These are phyloP conservation scores for Megalonaias nervosa DNA, from an alignment of 1,140 invertebrate species.

Conservation along the genomic window DNA sequence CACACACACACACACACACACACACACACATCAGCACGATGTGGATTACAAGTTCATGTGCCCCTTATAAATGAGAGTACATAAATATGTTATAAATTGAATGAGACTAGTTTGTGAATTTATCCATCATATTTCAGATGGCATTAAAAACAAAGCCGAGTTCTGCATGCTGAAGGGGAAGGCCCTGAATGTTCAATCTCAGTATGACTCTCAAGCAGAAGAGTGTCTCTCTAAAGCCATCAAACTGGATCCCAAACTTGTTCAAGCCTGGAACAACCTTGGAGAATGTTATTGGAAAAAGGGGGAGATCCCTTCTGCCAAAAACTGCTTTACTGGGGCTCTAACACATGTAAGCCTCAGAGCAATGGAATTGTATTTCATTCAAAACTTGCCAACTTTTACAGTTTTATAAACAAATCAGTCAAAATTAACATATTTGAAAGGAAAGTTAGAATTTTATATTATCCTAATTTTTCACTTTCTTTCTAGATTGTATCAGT, in stretches of 20 bases:
- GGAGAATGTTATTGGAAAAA: slow-evolving; percentile 94
- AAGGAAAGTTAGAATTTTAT: too few relatives aligned
- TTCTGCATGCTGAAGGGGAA: slow-evolving; percentile 85
- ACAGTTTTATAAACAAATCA: too few relatives aligned
- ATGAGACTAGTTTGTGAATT: neutral
- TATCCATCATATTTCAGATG: slow-evolving; percentile 54
- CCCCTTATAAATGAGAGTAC: neutral
- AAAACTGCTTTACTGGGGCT: slow-evolving; percentile 88
- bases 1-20: neutral
- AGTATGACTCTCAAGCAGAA: slow-evolving; percentile 80
- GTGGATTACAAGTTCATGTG: neutral
- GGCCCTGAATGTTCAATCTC: slow-evolving; percentile 82
- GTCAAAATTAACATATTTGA: too few relatives aligned
- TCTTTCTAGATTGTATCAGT: too few relatives aligned
- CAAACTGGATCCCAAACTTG: slow-evolving; percentile 86
- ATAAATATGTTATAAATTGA: neutral
- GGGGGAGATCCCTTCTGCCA: slow-evolving; percentile 84
- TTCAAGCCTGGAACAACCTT: slow-evolving; percentile 91
- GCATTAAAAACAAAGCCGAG: slow-evolving; percentile 75
- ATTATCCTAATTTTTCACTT: too few relatives aligned
- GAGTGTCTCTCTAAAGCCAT: slow-evolving; percentile 86
- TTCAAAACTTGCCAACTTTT: too few relatives aligned
- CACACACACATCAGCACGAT: neutral
- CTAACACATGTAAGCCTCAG: slow-evolving; percentile 80
- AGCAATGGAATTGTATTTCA: neutral